These are phyloP conservation scores for Dromius quadrimaculatus DNA, from an alignment of 2,888 invertebrate species.

Conservation along the genomic window DNA sequence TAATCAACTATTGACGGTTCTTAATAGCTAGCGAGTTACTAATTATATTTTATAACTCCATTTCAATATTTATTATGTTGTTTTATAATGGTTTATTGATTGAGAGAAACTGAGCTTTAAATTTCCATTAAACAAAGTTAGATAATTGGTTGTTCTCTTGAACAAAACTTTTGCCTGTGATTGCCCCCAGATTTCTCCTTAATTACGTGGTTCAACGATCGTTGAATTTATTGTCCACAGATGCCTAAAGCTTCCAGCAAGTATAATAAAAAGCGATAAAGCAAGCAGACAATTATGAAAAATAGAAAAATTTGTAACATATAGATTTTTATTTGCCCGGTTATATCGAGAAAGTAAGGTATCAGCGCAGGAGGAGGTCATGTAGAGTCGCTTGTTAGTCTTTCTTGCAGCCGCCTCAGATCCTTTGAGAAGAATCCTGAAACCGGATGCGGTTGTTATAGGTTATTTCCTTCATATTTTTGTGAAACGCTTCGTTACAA, in stretches of 20 bases:
- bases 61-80: too few relatives aligned
- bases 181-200: slow-evolving; percentile 14
- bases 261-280: too few relatives aligned
- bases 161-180: slow-evolving; percentile 9
- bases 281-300: too few relatives aligned
- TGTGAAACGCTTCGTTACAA: slow-evolving; percentile 40
- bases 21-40: too few relatives aligned
- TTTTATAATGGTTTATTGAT: too few relatives aligned
- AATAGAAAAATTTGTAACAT: slow-evolving; percentile 17
- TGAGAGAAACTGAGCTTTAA: background rate
- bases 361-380: background rate
- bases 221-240: slow-evolving; percentile 2
- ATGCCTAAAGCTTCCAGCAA: background rate
- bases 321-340: slow-evolving; percentile 15
- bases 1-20: too few relatives aligned
- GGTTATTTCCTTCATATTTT: slow-evolving; percentile 40
- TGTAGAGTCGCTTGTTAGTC: slow-evolving; percentile 26
- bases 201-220: slow-evolving; percentile 4
- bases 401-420: slow-evolving; percentile 20
- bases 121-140: slow-evolving; percentile 10
- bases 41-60: too few relatives aligned
- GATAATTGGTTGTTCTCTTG: slow-evolving; percentile 10
- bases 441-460: slow-evolving; percentile 42
- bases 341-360: background rate
- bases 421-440: slow-evolving; percentile 23